phyloP scores from a whole-genome alignment of 2,113 vertebrate species.

The Muntiacus muntjak region DNA sequence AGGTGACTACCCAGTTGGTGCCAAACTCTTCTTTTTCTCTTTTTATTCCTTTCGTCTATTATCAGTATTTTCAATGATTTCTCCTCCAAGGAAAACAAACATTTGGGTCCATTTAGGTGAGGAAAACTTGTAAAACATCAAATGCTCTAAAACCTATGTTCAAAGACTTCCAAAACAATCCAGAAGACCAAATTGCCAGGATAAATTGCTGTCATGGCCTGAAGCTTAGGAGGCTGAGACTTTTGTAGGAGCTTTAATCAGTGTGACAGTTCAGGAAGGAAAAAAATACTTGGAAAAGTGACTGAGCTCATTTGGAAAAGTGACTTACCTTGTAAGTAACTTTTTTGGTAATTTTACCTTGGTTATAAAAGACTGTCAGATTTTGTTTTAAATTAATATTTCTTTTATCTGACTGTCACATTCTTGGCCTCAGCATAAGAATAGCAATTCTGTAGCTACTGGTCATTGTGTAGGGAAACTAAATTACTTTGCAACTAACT shows the following conservation, averaged over 20 bases:
- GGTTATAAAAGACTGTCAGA: background rate
- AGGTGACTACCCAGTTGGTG: background rate
- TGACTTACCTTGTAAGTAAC: conserved; percentile 51
- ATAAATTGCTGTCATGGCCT: background rate
- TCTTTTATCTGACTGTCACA: background rate
- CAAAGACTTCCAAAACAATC: background rate
- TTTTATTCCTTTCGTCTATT: background rate
- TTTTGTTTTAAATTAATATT: background rate
- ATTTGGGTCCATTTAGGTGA: background rate
- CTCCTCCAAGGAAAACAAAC: background rate
- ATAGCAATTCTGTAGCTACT: background rate
- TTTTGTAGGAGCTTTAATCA: conserved; percentile 52
- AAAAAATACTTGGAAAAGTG: conserved; percentile 47
- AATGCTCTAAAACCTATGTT: background rate
- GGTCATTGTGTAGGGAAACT: background rate
- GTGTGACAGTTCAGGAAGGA: background rate
- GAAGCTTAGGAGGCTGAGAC: background rate
- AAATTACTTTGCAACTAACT: background rate
- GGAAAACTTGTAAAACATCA: background rate
- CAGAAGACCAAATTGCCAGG: background rate
- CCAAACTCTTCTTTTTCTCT: background rate
- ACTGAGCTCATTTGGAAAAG: conserved; percentile 40
- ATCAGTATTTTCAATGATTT: background rate
- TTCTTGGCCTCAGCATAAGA: background rate
- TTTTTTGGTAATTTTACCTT: background rate